Base-by-base conservation (phyloP, 2,797 vertebrate genomes). In the Rallus crepitans region DNA sequence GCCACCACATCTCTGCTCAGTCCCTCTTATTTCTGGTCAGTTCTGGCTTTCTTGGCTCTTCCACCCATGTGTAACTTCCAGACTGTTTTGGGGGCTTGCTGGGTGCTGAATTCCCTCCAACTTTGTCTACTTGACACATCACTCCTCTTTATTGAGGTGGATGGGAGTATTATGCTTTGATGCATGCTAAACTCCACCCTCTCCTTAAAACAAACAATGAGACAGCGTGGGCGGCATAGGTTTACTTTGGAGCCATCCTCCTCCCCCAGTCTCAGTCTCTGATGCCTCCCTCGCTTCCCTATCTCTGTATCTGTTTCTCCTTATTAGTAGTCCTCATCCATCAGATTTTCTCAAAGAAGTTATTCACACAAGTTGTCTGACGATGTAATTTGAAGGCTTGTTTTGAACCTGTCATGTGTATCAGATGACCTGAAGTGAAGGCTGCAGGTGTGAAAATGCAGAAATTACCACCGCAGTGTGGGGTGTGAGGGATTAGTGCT, bases 371-470 rank as follows among this genome's bases (percentile, higher is more conserved):
- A 42, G 37, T 61, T 65, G 27, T 30, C 63, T 84, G 59, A 33
- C 48, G 7, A 47, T 63, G 33, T 35, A 30, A 47, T 65, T 53
- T 76, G 66, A 91, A 84, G 66, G 40, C 19, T 42, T 60, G n/a
- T 52, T 95, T 91, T 63, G 79, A 73, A 68, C 28, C 59, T 94
- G 63, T 79, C 72, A 83, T n/a, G 48, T 4, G 14, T 39, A 31
- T 31, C 70, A 52, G 70, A 64, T 21, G 80, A 83, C 69, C 69
- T 81, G 57, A 84, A 61, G 39, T 15, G 45, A 83, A 35, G 12
- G 24, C 52, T 68, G 52, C 45, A 18, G 33, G 24, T 42, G 19
- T 76, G 87, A 78, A 87, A 87, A 95, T 42, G 64, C 13, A 87
- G 70, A 47, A 84, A 79, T 70, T 42, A 17, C 19, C 27, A 20